A percentile compares a stretch with the other conserved stretches of the same genome.
phyloP scores from a whole-genome alignment of 2,113 vertebrate species.

The Gracilinanus agilis region DNA sequence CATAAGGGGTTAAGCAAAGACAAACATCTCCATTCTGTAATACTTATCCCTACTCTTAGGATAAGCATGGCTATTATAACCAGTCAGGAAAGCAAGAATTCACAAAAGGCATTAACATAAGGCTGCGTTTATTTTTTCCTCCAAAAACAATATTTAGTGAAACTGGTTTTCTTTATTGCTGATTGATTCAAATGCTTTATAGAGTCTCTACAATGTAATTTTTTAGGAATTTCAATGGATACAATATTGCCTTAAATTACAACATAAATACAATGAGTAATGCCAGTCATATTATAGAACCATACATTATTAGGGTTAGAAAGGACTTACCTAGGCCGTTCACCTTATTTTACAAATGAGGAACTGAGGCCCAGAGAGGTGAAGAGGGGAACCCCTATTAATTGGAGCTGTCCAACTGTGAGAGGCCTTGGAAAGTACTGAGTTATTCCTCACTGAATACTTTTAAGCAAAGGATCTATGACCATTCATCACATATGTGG shows the following conservation, averaged over 20 bases:
- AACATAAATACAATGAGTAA: background rate
- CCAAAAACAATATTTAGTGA: background rate
- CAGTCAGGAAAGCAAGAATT: background rate
- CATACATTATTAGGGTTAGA: background rate
- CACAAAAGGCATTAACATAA: background rate
- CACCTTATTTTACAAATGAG: background rate
- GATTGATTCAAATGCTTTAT: background rate
- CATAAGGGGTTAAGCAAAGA: background rate
- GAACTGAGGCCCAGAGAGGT: background rate
- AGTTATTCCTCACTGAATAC: background rate
- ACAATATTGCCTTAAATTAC: background rate
- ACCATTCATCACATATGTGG: background rate
- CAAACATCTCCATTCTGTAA: background rate
- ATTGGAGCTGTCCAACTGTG: background rate
- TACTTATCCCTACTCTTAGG: background rate
- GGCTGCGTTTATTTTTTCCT: background rate
- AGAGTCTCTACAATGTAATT: background rate
- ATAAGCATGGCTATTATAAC: background rate
- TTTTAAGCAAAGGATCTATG: background rate
- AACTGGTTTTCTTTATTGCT: slow-evolving; percentile 1
- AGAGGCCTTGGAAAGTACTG: background rate
- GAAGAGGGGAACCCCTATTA: background rate
- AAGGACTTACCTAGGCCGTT: background rate
- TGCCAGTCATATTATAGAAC: background rate
- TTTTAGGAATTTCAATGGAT: background rate